phyloP scores from a whole-genome alignment of 2,797 vertebrate genomes.

The Leptodactylus fallax region DNA sequence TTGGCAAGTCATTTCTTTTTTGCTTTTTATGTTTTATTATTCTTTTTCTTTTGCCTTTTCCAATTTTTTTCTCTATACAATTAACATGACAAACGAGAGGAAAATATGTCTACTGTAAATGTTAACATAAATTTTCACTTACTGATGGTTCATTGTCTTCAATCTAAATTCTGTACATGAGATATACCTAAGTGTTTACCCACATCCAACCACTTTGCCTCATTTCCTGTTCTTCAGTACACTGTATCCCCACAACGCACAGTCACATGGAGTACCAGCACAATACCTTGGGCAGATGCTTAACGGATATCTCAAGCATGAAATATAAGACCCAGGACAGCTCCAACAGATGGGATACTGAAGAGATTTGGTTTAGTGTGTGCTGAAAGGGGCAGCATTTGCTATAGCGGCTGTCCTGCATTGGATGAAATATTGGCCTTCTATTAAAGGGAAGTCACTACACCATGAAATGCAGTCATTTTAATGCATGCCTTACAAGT shows the following conservation, averaged over 20 bases:
- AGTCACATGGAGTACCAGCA: constrained; percentile 32
- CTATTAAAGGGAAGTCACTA: constrained; percentile 38
- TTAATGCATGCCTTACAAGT: constrained; percentile 26
- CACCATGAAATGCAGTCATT: constrained; percentile 24
- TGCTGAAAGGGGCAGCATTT: constrained; percentile 36
- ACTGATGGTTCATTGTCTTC: neutral
- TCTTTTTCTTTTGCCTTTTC: too few species aligned
- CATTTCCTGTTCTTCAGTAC: constrained; percentile 21
- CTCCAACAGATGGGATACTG: constrained; percentile 57
- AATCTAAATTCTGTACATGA: neutral
- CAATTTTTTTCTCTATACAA: too few species aligned
- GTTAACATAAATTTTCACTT: neutral
- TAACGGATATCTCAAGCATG: constrained; percentile 50
- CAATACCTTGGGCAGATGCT: constrained; percentile 61
- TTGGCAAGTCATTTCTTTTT: too few species aligned
- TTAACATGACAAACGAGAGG: neutral
- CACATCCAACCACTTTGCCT: neutral
- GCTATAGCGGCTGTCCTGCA: constrained; percentile 31
- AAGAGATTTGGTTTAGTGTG: constrained; percentile 47
- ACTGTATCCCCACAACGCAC: constrained; percentile 1
- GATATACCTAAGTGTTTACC: neutral
- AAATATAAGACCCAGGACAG: constrained; percentile 58
- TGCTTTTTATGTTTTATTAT: too few species aligned
- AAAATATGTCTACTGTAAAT: neutral
- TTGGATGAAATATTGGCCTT: constrained; percentile 33